Evolutionary conservation across 2,797 vertebrate species (phyloP).

Genomic region (Apogon talboti): DNA sequence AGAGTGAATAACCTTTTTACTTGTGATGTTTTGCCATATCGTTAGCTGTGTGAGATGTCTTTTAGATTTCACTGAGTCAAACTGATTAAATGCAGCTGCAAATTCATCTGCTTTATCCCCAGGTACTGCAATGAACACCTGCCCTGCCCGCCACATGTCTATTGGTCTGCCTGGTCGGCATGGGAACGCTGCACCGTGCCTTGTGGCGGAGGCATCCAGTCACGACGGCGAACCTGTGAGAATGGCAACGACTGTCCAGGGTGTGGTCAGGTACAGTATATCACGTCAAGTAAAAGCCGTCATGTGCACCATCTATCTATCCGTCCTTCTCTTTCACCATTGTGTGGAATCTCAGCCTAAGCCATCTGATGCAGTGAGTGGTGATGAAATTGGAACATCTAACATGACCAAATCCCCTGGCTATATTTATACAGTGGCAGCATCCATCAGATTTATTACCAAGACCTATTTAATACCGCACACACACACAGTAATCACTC

Average conservation of each 20-base stretch:
- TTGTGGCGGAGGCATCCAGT: conserved; percentile 95
- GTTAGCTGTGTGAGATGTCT: neutral
- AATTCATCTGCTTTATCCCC: conserved; percentile 33
- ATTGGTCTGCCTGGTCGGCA: conserved; percentile 96
- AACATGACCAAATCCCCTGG: conserved; percentile 57
- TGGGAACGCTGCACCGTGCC: conserved; percentile 96
- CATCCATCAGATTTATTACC: conserved; percentile 72
- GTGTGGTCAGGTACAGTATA: conserved; percentile 92
- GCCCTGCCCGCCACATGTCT: conserved; percentile 92
- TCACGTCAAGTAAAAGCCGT: conserved; percentile 8
- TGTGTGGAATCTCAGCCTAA: conserved; percentile 34
- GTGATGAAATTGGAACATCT: conserved; percentile 64
- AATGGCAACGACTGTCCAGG: conserved; percentile 96
- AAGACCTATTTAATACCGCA: conserved; percentile 64
- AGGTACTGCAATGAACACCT: conserved; percentile 98
- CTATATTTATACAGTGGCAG: conserved; percentile 67
- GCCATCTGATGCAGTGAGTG: conserved; percentile 32
- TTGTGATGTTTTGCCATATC: no score
- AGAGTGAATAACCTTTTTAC: no score
- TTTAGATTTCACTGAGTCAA: neutral
- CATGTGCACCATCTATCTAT: neutral
- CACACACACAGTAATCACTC: conserved; percentile 56
- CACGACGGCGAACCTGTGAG: conserved; percentile 92
- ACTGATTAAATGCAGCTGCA: neutral
- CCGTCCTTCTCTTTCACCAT: conserved; percentile 9